Conservation (phyloP, 2,888 invertebrate species). For the Polyommatus iphigenia region DNA sequence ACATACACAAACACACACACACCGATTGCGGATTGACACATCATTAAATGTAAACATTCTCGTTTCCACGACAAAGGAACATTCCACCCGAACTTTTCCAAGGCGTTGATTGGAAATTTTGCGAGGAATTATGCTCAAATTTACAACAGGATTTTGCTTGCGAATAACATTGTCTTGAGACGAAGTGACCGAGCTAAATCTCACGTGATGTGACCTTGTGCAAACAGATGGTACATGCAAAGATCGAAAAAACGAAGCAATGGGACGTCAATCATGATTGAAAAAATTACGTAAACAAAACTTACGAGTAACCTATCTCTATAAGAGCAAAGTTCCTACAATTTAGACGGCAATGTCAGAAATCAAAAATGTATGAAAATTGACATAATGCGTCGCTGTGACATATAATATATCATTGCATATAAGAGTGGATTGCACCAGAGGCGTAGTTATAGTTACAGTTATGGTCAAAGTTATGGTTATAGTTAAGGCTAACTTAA, state of each 20-base stretch:
- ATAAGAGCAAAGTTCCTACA: no score
- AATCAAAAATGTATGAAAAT: no score
- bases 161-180: not conserved
- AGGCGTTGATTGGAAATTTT: not conserved
- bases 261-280: not conserved
- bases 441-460: no score
- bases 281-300: not conserved
- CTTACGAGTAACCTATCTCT: no score
- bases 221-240: not conserved
- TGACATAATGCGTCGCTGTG: no score
- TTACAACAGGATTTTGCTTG: not conserved
- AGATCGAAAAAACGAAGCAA: not conserved
- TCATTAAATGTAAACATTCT: constrained; percentile 15
- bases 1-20: not conserved
- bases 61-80: not conserved
- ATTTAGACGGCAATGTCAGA: no score
- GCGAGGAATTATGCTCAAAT: not conserved
- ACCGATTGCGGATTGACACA: not conserved
- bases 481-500: no score
- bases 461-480: no score
- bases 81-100: not conserved
- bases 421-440: no score
- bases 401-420: no score
- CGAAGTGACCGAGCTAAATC: no score
- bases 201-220: no score